These are phyloP conservation scores for Eublepharis macularius DNA, from an alignment of 2,113 vertebrate genomes.

Conservation along the genomic window DNA sequence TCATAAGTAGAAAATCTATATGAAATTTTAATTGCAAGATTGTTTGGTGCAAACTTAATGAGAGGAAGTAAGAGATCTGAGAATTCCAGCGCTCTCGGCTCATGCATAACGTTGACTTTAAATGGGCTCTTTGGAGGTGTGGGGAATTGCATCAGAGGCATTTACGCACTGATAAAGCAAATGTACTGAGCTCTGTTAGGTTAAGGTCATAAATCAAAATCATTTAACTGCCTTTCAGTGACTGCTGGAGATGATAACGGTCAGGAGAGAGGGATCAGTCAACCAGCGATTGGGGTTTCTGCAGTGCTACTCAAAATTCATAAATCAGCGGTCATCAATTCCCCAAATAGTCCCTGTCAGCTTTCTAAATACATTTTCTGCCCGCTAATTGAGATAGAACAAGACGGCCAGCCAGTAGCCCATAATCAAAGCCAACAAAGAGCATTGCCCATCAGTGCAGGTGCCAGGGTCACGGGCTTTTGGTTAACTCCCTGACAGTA, in stretches of 20 bases:
- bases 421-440: constrained; percentile 65
- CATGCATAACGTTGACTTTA: constrained; percentile 82
- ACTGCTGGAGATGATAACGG: constrained; percentile 73
- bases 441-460: constrained; percentile 15
- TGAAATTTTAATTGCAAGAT: constrained; percentile 85
- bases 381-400: constrained; percentile 83
- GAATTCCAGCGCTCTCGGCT: constrained; percentile 76
- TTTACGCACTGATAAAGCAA: constrained; percentile 80
- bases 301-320: constrained; percentile 80
- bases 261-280: constrained; percentile 59
- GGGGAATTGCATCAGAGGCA: constrained; percentile 76
- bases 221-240: constrained; percentile 82
- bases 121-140: constrained; percentile 78
- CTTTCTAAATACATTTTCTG: constrained; percentile 79
- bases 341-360: constrained; percentile 80
- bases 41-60: constrained; percentile 82
- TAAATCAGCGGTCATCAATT: constrained; percentile 85
- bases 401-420: constrained; percentile 61
- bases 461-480: neutral
- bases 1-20: constrained; percentile 78
- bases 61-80: constrained; percentile 81
- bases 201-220: constrained; percentile 85
- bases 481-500: neutral
- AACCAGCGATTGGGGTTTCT: constrained; percentile 75
- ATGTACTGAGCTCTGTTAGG: constrained; percentile 76